Conservation (phyloP, 2,888 invertebrate species). For the Watsonalla cultraria region DNA sequence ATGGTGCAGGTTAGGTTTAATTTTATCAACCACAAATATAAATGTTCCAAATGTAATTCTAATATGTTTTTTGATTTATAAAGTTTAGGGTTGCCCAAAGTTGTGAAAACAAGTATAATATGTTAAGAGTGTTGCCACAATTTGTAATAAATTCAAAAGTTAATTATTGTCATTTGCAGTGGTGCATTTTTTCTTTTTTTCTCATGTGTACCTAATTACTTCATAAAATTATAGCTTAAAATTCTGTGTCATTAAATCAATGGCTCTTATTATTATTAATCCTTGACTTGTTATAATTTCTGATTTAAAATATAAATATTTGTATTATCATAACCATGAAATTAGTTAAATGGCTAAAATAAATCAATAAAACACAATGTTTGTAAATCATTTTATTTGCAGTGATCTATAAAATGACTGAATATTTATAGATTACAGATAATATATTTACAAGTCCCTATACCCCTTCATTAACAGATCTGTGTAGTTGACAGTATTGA, state of each 20-base stretch:
- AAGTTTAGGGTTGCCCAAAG: not conserved
- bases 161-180: too few relatives aligned
- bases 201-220: too few relatives aligned
- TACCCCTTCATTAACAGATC: conserved; percentile 31
- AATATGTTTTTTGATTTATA: conserved; percentile 11
- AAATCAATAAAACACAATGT: conserved; percentile 3
- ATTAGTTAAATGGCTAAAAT: not conserved
- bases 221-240: too few relatives aligned
- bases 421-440: conserved; percentile 8
- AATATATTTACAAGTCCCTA: conserved; percentile 42
- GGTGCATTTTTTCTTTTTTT: too few relatives aligned
- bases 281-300: too few relatives aligned
- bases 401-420: conserved; percentile 15
- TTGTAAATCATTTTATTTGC: conserved; percentile 1
- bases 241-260: too few relatives aligned
- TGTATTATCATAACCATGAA: conserved; percentile 4
- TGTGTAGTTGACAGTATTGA: conserved; percentile 11
- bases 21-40: conserved; percentile 19
- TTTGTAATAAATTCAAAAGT: too few relatives aligned
- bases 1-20: conserved; percentile 19
- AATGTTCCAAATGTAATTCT: conserved; percentile 24
- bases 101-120: too few relatives aligned
- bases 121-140: too few relatives aligned
- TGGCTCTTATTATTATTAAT: too few relatives aligned
- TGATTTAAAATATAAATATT: conserved; percentile 1